phyloP scores from a whole-genome alignment of 1,140 invertebrate species.

The Mercenaria mercenaria region DNA sequence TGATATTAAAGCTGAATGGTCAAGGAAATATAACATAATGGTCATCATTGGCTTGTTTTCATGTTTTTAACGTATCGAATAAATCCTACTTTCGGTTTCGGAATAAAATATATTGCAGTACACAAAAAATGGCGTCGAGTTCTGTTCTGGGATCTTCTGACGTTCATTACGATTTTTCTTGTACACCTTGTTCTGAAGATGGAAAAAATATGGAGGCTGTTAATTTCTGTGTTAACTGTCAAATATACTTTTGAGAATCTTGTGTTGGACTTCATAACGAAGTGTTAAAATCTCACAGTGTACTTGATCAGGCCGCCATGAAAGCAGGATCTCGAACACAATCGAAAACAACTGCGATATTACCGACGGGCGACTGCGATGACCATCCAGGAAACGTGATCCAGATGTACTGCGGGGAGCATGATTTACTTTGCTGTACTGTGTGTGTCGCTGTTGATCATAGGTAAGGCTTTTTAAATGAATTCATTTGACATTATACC shows the following conservation, averaged over 20 bases:
- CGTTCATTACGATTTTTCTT: background rate
- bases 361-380: too few relatives aligned
- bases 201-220: background rate
- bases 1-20: too few relatives aligned
- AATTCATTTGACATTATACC: too few relatives aligned
- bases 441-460: background rate
- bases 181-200: too few relatives aligned
- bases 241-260: background rate
- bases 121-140: too few relatives aligned
- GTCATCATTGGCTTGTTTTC: too few relatives aligned
- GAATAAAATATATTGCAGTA: too few relatives aligned
- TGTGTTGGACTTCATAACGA: background rate
- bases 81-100: too few relatives aligned
- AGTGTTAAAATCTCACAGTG: background rate
- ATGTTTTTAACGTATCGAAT: too few relatives aligned
- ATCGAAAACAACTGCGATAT: background rate
- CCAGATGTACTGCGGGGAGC: background rate
- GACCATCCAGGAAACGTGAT: background rate
- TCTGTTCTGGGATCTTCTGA: background rate
- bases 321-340: background rate
- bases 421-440: background rate
- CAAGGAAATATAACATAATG: too few relatives aligned
- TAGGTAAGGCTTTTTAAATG: background rate
- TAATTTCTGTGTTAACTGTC: too few relatives aligned
- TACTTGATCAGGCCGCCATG: background rate